Evolutionary conservation across 2,113 vertebrate species (phyloP), one percentile per base, ranked within the genome.

Genomic region (Accipiter virgatus): DNA sequence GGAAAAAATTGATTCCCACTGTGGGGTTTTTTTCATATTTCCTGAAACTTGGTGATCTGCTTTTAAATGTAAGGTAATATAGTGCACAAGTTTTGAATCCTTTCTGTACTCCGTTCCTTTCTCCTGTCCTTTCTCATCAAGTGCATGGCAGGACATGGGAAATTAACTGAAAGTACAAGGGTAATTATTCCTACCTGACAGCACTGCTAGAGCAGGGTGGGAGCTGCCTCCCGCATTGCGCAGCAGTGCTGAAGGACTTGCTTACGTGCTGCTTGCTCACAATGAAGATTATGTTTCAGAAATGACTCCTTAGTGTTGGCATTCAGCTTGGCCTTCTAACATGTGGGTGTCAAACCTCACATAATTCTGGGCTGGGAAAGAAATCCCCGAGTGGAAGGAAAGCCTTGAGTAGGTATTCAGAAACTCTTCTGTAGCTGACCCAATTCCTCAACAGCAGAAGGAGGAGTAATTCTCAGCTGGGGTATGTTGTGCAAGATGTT

Each of bases 391-490:
- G 75, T 5, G n/a, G 65, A 22, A 63, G 40, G 45, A 73, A 62
- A 78, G 77, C 68, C 70, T 89, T 38, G 61, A 71, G 55, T 3
- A 71, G 68, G 16, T 43, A 52, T 77, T 74, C 55, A 29, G 42
- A 58, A 88, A 40, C 16, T 58, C 36, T 52, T 81, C 34, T 72
- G 21, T 45, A 8, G 17, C 53, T 1, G 1, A 9, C 45, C 48
- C 0, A 8, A 4, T 73, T 86, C 50, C 67, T 42, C 7, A 10
- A 2, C 26, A 47, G 59, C 0, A 0, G 58, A 40, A 81, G 45
- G 34, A 65, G 71, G 52, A 73, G 68, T 42, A 26, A 53, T 81
- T 78, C 50, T 85, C 58, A 70, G 65, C 42, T 8, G 2, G 66
- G 38, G 15, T 71, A 11, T 58, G 74, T 74, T 82, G 27, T 43